Conservation (phyloP, 2,888 invertebrate genomes). For the Lasius platythorax region DNA sequence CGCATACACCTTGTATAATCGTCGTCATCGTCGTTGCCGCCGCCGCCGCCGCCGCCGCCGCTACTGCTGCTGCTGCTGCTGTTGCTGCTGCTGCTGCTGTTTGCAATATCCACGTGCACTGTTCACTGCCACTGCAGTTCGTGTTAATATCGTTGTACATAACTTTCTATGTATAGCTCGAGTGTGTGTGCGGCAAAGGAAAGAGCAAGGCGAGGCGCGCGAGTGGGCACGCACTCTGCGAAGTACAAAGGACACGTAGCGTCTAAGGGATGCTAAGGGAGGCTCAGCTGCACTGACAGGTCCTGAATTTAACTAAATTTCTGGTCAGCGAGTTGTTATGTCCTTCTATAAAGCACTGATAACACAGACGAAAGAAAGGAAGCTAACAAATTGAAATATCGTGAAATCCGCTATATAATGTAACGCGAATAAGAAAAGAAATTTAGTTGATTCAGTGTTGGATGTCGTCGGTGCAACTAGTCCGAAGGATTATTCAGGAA, state of each 20-base stretch:
- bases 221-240: constrained; percentile 63
- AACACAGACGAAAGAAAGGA: background rate
- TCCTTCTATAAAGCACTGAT: background rate
- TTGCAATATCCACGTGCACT: constrained; percentile 85
- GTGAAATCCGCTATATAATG: background rate
- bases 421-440: background rate
- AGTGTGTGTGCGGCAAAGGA: constrained; percentile 66
- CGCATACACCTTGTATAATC: constrained; percentile 80
- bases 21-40: constrained; percentile 68
- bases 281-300: constrained; percentile 35
- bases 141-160: constrained; percentile 83
- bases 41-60: constrained; percentile 55
- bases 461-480: constrained; percentile 32
- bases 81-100: constrained; percentile 82
- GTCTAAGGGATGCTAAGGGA: constrained; percentile 51
- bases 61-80: constrained; percentile 69
- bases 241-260: constrained; percentile 59
- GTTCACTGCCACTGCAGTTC: constrained; percentile 86
- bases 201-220: constrained; percentile 71
- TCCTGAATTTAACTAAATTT: constrained; percentile 1
- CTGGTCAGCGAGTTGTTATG: background rate
- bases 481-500: background rate
- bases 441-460: constrained; percentile 3
- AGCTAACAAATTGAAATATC: background rate
- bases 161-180: constrained; percentile 77